A percentile compares a stretch with the other conserved stretches of the same genome.
phyloP scores from a whole-genome alignment of 2,888 invertebrate species.

The Orthosia gracilis region DNA sequence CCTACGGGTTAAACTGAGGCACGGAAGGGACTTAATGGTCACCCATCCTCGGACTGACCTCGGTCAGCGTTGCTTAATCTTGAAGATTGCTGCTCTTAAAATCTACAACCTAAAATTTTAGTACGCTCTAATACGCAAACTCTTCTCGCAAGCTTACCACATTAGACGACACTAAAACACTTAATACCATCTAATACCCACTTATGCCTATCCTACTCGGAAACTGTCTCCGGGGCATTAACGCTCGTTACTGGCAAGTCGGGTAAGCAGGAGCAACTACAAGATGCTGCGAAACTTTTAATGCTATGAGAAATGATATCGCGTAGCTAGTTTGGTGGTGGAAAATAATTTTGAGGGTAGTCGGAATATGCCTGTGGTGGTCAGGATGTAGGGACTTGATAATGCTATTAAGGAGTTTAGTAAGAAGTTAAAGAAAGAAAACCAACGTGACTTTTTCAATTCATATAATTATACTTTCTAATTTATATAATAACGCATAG shows the following conservation, averaged over 20 bases:
- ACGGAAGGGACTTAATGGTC: no score
- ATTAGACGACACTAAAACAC: constrained; percentile 66
- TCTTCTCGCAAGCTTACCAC: constrained; percentile 51
- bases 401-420: no score
- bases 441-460: no score
- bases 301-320: constrained; percentile 59
- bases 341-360: constrained; percentile 25
- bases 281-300: constrained; percentile 64
- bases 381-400: not conserved
- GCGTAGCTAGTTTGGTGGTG: constrained; percentile 21
- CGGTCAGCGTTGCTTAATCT: no score
- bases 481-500: no score
- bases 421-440: no score
- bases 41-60: no score
- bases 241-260: constrained; percentile 64
- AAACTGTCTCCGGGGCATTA: constrained; percentile 71
- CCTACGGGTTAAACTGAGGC: no score
- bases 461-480: no score
- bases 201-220: constrained; percentile 68
- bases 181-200: constrained; percentile 68
- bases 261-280: constrained; percentile 67
- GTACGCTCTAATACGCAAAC: constrained; percentile 34
- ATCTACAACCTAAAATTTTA: not conserved
- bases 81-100: no score
- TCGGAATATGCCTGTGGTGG: not conserved